Conservation (phyloP, 2,113 vertebrate genomes). For the Pangasianodon hypophthalmus region DNA sequence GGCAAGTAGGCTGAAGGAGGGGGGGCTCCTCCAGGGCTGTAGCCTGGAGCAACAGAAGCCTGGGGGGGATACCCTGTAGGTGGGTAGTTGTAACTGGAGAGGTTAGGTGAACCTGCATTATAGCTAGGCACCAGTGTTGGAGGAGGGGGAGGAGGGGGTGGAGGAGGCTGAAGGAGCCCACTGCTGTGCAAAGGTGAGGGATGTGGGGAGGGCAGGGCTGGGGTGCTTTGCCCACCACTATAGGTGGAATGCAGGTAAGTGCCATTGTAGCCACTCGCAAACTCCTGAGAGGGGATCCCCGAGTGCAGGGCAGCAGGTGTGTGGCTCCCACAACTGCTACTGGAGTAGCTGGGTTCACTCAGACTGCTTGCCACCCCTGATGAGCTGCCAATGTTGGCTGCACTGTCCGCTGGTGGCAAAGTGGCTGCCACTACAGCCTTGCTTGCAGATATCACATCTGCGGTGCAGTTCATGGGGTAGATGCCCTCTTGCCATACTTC, state of each 20-base stretch:
- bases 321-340: conserved; percentile 95
- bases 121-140: conserved; percentile 92
- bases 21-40: conserved; percentile 90
- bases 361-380: conserved; percentile 92
- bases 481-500: conserved; percentile 96
- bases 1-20: conserved; percentile 93
- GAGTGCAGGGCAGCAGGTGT: conserved; percentile 89
- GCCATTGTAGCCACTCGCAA: conserved; percentile 90
- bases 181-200: conserved; percentile 94
- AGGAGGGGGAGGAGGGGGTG: conserved; percentile 80
- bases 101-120: conserved; percentile 88
- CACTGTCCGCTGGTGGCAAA: conserved; percentile 90
- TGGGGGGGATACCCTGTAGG: conserved; percentile 92
- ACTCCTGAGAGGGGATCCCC: conserved; percentile 98
- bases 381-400: conserved; percentile 91
- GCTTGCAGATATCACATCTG: conserved; percentile 91
- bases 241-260: conserved; percentile 96
- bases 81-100: conserved; percentile 93
- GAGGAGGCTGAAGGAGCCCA: conserved; percentile 90
- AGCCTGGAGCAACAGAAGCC: conserved; percentile 88
- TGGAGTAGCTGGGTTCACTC: conserved; percentile 93
- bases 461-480: conserved; percentile 96
- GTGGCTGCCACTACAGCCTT: conserved; percentile 92
- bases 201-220: conserved; percentile 92
- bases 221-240: conserved; percentile 86